These are phyloP conservation scores for Lycodopsis pacificus DNA, from an alignment of 2,797 vertebrate species.

Conservation along the genomic window DNA sequence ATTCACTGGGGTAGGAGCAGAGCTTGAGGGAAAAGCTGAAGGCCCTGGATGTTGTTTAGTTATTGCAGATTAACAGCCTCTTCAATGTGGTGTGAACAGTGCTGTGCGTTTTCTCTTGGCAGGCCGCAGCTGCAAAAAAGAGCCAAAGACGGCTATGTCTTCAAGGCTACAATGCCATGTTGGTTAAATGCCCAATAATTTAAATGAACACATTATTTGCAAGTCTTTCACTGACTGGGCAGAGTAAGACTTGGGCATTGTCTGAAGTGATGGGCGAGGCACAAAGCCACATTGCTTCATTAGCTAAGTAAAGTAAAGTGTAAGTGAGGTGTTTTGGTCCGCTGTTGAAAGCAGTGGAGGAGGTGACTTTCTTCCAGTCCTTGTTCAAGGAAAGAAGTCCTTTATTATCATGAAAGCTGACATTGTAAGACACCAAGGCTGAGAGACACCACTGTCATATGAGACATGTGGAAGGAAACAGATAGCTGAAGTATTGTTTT, in stretches of 20 bases:
- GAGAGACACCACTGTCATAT: neutral
- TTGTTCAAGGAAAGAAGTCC: neutral
- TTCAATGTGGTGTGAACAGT: constrained; percentile 14
- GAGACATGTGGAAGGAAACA: neutral
- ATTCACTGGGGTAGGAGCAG: constrained; percentile 11
- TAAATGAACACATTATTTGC: constrained; percentile 25
- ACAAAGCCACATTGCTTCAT: constrained; percentile 19
- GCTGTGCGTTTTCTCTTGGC: constrained; percentile 33
- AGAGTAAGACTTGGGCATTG: constrained; percentile 28
- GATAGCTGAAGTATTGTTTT: constrained; percentile 3
- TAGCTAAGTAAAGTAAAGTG: neutral
- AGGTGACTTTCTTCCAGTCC: constrained; percentile 9
- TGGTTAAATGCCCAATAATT: constrained; percentile 33
- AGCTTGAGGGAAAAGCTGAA: constrained; percentile 7
- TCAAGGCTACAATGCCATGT: constrained; percentile 37
- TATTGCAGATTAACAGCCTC: constrained; percentile 40
- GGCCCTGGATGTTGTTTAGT: constrained; percentile 10
- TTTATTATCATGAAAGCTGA: neutral
- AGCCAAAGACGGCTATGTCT: constrained; percentile 43
- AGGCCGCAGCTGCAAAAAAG: constrained; percentile 18
- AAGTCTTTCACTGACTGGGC: constrained; percentile 31
- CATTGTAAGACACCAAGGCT: neutral
- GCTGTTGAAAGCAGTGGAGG: constrained; percentile 1
- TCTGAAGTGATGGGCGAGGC: constrained; percentile 28
- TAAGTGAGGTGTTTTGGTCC: constrained; percentile 17